Percentiles rank a stretch among this genome's conserved stretches.
These are phyloP conservation scores for Xylocampa areola DNA, from an alignment of 2,888 invertebrate genomes.

Conservation along the genomic window DNA sequence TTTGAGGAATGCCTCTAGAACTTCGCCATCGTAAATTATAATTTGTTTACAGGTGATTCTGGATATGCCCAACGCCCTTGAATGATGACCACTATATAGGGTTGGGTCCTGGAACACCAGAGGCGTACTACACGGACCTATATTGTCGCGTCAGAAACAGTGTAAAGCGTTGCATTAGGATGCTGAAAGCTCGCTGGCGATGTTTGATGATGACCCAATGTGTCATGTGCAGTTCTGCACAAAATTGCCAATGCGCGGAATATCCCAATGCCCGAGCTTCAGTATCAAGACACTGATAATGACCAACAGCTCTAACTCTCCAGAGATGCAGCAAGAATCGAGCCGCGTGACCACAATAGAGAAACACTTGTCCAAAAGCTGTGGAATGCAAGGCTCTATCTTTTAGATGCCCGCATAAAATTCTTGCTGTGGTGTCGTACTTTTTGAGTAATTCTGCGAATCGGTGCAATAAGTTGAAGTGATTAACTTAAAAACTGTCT, in stretches of 20 bases:
- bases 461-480: too few species aligned
- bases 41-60: conserved; percentile 23
- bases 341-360: not conserved
- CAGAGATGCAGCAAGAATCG: not conserved
- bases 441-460: too few species aligned
- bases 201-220: conserved; percentile 34
- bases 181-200: conserved; percentile 40
- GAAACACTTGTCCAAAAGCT: not conserved
- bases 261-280: conserved; percentile 1
- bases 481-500: too few species aligned
- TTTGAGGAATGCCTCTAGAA: too few species aligned
- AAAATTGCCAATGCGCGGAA: conserved; percentile 16
- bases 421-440: too few species aligned
- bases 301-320: not conserved
- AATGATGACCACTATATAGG: conserved; percentile 25
- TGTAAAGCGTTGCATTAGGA: conserved; percentile 27
- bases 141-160: conserved; percentile 21
- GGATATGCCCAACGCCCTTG: conserved; percentile 20
- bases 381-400: too few species aligned
- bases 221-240: conserved; percentile 13
- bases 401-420: too few species aligned
- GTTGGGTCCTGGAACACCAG: conserved; percentile 9
- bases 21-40: too few species aligned
- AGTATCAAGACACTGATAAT: not conserved
- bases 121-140: conserved; percentile 17